These are phyloP conservation scores for Xenopus borealis DNA, from an alignment of 2,113 vertebrate species.

Conservation along the genomic window DNA sequence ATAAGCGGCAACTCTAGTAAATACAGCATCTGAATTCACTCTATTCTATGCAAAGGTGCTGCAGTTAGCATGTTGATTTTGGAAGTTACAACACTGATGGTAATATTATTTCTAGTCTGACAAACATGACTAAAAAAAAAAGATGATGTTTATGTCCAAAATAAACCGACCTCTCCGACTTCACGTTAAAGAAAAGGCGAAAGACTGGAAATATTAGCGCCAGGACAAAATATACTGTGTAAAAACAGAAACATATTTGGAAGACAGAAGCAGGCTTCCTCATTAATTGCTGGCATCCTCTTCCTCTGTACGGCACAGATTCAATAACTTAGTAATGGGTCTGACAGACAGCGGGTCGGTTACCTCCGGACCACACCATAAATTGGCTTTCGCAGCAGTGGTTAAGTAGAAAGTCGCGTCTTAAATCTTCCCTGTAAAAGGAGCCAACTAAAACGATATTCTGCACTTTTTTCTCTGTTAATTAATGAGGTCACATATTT, in stretches of 20 bases:
- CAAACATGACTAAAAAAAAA: conserved; percentile 47
- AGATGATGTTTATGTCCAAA: conserved; percentile 49
- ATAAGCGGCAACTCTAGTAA: too few species aligned
- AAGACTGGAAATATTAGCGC: conserved; percentile 28
- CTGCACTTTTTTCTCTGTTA: conserved; percentile 49
- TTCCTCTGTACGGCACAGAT: conserved; percentile 51
- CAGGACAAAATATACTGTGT: conserved; percentile 49
- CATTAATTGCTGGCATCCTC: conserved; percentile 54
- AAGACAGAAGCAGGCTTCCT: conserved; percentile 50
- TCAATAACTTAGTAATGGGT: conserved; percentile 48
- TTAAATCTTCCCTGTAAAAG: conserved; percentile 29
- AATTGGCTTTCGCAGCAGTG: conserved; percentile 54
- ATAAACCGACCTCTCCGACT: conserved; percentile 51
- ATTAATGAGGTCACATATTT: background rate
- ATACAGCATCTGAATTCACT: too few species aligned
- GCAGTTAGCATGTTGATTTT: conserved; percentile 30
- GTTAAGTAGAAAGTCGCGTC: conserved; percentile 46
- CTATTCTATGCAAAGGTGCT: background rate
- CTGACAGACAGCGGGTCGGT: conserved; percentile 51
- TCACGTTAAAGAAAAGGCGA: conserved; percentile 60
- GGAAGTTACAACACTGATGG: conserved; percentile 9
- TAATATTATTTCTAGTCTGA: conserved; percentile 55
- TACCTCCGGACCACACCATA: conserved; percentile 55
- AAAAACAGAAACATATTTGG: conserved; percentile 41
- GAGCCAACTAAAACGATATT: conserved; percentile 56